These are phyloP conservation scores for Craterocephalus amniculus DNA, from an alignment of 2,797 vertebrate species.

Conservation along the genomic window DNA sequence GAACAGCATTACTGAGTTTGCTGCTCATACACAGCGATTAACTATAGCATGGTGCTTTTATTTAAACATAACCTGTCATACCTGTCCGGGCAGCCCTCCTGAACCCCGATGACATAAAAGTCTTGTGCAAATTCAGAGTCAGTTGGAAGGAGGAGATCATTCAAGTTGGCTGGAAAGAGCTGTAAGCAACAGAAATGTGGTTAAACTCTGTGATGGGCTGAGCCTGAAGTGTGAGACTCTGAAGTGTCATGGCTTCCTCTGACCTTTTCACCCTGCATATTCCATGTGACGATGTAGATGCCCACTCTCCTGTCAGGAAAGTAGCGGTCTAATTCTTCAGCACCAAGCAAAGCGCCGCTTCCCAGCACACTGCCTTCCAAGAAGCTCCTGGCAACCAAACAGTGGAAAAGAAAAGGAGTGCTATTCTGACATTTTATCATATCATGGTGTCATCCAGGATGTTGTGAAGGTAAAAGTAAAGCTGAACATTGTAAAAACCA, in stretches of 20 bases:
- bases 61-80: slow-evolving; percentile 48
- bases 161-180: slow-evolving; percentile 90
- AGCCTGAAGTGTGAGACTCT: neutral
- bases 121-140: slow-evolving; percentile 95
- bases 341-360: slow-evolving; percentile 91
- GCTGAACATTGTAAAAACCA: neutral
- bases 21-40: neutral
- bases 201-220: slow-evolving; percentile 11
- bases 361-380: slow-evolving; percentile 95
- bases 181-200: slow-evolving; percentile 55
- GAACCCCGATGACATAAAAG: slow-evolving; percentile 93
- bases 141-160: slow-evolving; percentile 93
- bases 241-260: neutral
- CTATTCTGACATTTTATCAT: neutral
- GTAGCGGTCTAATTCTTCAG: slow-evolving; percentile 93
- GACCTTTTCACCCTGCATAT: slow-evolving; percentile 98
- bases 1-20: neutral
- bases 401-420: neutral
- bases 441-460: neutral
- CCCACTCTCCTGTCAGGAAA: slow-evolving; percentile 90
- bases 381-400: slow-evolving; percentile 87
- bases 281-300: slow-evolving; percentile 94
- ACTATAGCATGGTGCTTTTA: neutral
- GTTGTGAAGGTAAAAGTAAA: neutral
- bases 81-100: slow-evolving; percentile 98